Percentiles rank a stretch among this genome's conserved stretches.
Evolutionary conservation across 2,113 vertebrate genomes (phyloP).

Genomic region (Illadopsis cleaveri): DNA sequence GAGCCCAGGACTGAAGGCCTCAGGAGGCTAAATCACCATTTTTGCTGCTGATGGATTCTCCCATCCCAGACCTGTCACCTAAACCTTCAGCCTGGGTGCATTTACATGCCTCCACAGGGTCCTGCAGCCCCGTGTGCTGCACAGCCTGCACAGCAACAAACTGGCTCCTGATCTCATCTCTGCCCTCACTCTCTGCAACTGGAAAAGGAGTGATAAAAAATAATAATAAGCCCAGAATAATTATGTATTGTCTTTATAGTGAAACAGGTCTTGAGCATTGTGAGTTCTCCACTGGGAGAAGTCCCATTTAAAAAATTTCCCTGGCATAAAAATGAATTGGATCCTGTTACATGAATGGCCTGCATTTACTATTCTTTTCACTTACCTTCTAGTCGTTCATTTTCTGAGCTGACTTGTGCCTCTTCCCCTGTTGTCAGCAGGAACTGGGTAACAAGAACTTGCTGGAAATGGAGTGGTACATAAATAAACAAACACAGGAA

Average conservation of each 20-base stretch:
- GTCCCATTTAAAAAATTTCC: conserved; percentile 36
- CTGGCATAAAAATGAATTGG: conserved; percentile 10
- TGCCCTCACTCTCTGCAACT: neutral
- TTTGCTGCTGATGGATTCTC: neutral
- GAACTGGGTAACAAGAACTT: neutral
- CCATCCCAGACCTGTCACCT: neutral
- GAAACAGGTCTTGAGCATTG: neutral
- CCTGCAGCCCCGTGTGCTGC: neutral
- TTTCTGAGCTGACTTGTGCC: neutral
- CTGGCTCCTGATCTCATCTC: neutral
- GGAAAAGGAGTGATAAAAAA: conserved; percentile 9
- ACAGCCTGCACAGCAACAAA: neutral
- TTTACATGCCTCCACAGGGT: neutral
- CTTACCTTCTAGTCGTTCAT: neutral
- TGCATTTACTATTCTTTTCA: conserved; percentile 22
- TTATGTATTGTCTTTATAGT: conserved; percentile 1
- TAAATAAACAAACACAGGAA: neutral
- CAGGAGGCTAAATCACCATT: neutral
- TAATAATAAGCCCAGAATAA: conserved; percentile 30
- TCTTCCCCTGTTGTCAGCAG: neutral
- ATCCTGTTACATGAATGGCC: conserved; percentile 25
- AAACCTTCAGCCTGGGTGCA: neutral
- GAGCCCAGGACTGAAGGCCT: neutral
- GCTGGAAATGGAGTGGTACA: neutral
- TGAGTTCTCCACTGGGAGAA: neutral